Evolutionary conservation across 2,113 vertebrate species (phyloP).

Genomic region (Probosciger aterrimus): DNA sequence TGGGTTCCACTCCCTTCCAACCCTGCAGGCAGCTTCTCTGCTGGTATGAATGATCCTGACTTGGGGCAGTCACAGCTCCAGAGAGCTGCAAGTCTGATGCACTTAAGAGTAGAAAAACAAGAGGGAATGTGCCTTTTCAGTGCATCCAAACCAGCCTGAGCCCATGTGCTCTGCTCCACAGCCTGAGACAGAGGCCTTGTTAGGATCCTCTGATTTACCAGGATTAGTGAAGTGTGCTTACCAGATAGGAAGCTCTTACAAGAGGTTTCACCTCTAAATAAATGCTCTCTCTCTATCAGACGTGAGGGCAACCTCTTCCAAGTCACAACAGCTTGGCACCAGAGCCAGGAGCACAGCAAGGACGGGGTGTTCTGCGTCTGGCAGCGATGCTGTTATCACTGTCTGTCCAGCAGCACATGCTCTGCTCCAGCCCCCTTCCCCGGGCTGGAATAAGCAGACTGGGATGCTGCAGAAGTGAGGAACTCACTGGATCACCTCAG

Average conservation of each 20-base stretch:
- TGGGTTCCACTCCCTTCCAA: neutral
- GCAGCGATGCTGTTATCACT: neutral
- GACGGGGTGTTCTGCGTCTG: neutral
- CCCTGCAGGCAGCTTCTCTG: neutral
- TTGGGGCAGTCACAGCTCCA: neutral
- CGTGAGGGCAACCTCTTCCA: neutral
- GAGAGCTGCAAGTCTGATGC: neutral
- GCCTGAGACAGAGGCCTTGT: neutral
- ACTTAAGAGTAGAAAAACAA: neutral
- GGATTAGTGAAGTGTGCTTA: neutral
- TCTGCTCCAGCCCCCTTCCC: neutral
- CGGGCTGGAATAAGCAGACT: neutral
- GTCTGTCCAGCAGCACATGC: neutral
- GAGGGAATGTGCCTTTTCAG: neutral
- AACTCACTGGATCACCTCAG: neutral
- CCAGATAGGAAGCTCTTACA: neutral
- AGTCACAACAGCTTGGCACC: neutral
- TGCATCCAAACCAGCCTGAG: neutral
- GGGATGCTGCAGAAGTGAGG: neutral
- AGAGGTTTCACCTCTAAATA: neutral
- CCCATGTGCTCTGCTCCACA: neutral
- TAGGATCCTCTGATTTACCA: neutral
- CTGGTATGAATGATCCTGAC: neutral
- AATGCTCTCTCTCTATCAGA: neutral
- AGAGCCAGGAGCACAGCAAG: neutral